Evolutionary conservation across 2,888 invertebrate genomes (phyloP), one percentile per base, ranked within the genome.

Genomic region (Loripinus fragilis): DNA sequence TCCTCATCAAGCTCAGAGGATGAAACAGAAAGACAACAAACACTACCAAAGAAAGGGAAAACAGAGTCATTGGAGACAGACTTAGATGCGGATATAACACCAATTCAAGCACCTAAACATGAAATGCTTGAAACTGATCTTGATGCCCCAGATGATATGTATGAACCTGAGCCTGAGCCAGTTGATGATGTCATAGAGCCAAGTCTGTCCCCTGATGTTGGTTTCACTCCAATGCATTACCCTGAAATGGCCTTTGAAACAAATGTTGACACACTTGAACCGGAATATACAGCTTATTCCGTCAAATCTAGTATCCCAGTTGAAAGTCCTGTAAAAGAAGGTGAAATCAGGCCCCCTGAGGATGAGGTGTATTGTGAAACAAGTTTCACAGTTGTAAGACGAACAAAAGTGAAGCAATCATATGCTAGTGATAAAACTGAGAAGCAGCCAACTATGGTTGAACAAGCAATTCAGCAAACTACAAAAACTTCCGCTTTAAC

Each of bases 281-380:
- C 80, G 41, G 75, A 79, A 52, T 78, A 77, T 81, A 64, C 78
- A 25, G 48, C 71, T 64, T 74, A 80, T 48, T 68, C 80, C 12
- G 77, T 74, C 48, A 73, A 73, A 48, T 76, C 82, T 67, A 52
- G 70, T 1, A 78, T 78, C 30, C 80, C 82, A 28, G 80, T 80
- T 35, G 85, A 86, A 78, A 73, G 45, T 35, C 52, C 42, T 67
- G 68, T 65, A 15, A 52, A 55, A 15, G 72, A 76, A 48, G 79
- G 79, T 23, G 75, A 80, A 52, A 74, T 72, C 28, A 48, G 50
- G 23, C 81, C 80, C 35, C 78, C 85, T n/a, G 77, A 81, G 55
- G 83, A 85, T 76, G 81, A 83, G 68, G 87, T 85, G 17, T 77
- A 81, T 52, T 81, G 80, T 71, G 78, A 80, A 75, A 81, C 83